Base-by-base conservation (phyloP, 2,113 vertebrate genomes). In the Lonchura striata region DNA sequence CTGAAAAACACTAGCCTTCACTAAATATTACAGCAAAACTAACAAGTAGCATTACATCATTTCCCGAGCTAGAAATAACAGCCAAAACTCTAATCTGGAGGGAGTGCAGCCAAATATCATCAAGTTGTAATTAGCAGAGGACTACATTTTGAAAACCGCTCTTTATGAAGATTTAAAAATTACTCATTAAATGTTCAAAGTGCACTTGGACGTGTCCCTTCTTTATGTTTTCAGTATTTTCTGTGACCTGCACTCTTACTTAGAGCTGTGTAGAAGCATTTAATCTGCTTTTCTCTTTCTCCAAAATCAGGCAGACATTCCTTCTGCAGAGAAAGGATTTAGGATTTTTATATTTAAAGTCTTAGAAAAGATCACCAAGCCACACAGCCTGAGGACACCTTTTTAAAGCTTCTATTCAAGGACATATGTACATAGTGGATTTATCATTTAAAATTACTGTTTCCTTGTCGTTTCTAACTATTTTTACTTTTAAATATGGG, bases 41-140 rank as follows among this genome's bases (percentile, higher is more conserved):
- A 88, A 19, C 1, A 1, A 90, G 57, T 44, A 42, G 23, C 42
- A 83, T 93, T 74, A 49, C 92, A 96, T 86, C 1, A 86, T 88
- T 94, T 93, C 83, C 90, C 88, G 61, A 84, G 39, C 27, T 68
- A 47, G 76, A 92, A 86, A 71, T 54, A 49, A 84, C 52, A 66
- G 64, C 77, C n/a, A 82, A 92, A 92, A 80, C 46, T 12, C 44
- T 90, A 37, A 82, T 88, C 70, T 49, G 24, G n/a, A 84, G 49
- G 65, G 72, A 93, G 9, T 23, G 11, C 56, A 82, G 92, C 80
- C 95, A 96, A 92, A 37, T 66, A 70, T 86, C 52, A 63, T 72
- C 25, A 91, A 81, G 42, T 19, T 94, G 71, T 61, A 95, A 88
- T 92, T 95, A 94, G 41, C 31, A 53, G 54, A 88, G 68, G 41